A percentile compares a stretch with the other conserved stretches of the same genome.
Conservation (phyloP, 2,113 vertebrate genomes). For the Triplophysa rosa region DNA sequence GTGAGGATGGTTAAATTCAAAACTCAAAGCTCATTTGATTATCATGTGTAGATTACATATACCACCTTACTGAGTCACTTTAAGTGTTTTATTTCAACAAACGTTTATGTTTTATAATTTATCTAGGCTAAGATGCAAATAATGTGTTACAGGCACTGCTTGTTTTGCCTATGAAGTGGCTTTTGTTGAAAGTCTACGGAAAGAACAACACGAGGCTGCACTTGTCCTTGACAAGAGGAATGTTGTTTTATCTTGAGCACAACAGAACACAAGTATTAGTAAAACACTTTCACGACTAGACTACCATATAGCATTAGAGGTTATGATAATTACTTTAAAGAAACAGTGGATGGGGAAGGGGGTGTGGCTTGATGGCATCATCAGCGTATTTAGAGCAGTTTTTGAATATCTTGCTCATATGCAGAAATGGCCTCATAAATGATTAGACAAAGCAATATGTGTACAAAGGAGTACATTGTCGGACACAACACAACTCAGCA, state of each 20-base stretch:
- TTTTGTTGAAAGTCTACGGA: not conserved
- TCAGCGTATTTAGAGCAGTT: too few relatives aligned
- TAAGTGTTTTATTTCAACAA: constrained; percentile 18
- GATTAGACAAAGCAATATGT: too few relatives aligned
- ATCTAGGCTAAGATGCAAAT: constrained; percentile 16
- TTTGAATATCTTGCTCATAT: too few relatives aligned
- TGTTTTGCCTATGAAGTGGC: constrained; percentile 8
- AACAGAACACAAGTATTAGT: not conserved
- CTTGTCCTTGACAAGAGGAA: constrained; percentile 7
- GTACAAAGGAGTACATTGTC: too few relatives aligned
- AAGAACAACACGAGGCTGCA: not conserved
- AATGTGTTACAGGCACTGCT: not conserved
- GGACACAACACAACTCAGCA: too few relatives aligned
- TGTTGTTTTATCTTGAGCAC: not conserved
- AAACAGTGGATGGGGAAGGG: not conserved
- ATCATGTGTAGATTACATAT: constrained; percentile 3
- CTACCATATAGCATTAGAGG: not conserved
- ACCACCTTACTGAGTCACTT: not conserved
- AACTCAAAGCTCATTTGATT: constrained; percentile 7
- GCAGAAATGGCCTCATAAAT: too few relatives aligned
- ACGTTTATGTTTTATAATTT: not conserved
- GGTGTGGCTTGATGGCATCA: too few relatives aligned
- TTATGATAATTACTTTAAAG: not conserved
- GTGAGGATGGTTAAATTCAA: too few relatives aligned
- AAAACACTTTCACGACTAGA: constrained; percentile 3